phyloP scores from a whole-genome alignment of 2,888 invertebrate species.

The Dermolepida albohirtum region DNA sequence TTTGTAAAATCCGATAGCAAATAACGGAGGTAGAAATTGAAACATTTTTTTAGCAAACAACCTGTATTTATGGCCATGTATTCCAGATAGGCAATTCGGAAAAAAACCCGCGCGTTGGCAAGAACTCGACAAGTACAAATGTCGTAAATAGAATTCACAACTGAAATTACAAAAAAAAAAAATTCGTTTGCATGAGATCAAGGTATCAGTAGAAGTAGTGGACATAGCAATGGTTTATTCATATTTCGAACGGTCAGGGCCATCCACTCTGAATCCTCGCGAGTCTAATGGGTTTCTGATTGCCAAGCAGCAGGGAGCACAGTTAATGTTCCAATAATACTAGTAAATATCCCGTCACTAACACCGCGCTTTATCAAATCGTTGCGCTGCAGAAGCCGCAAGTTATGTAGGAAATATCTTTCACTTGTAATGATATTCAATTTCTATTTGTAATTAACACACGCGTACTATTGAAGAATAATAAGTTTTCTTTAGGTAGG shows the following conservation, averaged over 20 bases:
- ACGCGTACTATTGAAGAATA: conserved; percentile 33
- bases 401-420: conserved; percentile 37
- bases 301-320: conserved; percentile 51
- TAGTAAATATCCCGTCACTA: conserved; percentile 41
- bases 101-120: too few relatives aligned
- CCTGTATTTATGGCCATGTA: too few relatives aligned
- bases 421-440: conserved; percentile 44
- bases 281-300: conserved; percentile 62
- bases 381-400: conserved; percentile 41
- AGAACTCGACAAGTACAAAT: too few relatives aligned
- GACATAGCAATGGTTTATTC: conserved; percentile 50
- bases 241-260: conserved; percentile 57
- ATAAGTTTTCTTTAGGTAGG: conserved; percentile 22
- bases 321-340: conserved; percentile 49
- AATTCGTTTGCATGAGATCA: conserved; percentile 38
- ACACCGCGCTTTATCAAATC: conserved; percentile 37
- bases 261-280: conserved; percentile 58
- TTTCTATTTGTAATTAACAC: conserved; percentile 42
- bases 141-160: conserved; percentile 21
- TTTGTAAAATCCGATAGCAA: too few relatives aligned
- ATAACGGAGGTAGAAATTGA: too few relatives aligned
- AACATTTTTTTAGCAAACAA: too few relatives aligned
- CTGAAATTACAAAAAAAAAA: conserved; percentile 19
- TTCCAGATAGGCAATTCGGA: too few relatives aligned
- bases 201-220: conserved; percentile 44